These are phyloP conservation scores for Falco rusticolus DNA, from an alignment of 2,797 vertebrate species.

Conservation along the genomic window DNA sequence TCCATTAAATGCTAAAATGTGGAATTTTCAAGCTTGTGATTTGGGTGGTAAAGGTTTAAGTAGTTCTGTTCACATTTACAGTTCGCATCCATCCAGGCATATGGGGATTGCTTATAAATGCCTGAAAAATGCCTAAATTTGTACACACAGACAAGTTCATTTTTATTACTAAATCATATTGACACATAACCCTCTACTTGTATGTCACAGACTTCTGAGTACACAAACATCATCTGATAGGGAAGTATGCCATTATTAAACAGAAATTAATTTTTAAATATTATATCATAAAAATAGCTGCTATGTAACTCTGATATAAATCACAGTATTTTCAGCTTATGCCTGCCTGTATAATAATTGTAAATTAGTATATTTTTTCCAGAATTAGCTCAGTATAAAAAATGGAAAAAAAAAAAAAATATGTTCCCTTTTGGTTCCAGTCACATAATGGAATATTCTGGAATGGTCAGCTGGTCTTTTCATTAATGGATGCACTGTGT, in stretches of 20 bases:
- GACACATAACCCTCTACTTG: background rate
- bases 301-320: background rate
- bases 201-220: background rate
- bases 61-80: conserved; percentile 20
- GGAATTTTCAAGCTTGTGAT: conserved; percentile 41
- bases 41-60: conserved; percentile 24
- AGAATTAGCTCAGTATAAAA: background rate
- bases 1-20: conserved; percentile 26
- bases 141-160: background rate
- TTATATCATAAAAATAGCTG: background rate
- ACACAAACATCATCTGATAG: background rate
- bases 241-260: conserved; percentile 19
- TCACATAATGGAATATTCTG: background rate
- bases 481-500: no score
- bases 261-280: background rate
- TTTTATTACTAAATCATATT: conserved; percentile 12
- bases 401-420: background rate
- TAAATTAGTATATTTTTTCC: background rate
- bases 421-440: background rate
- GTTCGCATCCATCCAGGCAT: conserved; percentile 7
- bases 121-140: conserved; percentile 24
- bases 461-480: background rate
- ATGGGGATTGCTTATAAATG: background rate
- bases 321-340: background rate
- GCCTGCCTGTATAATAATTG: background rate